phyloP scores from a whole-genome alignment of 2,797 vertebrate species.

The Yasuhikotakia modesta region DNA sequence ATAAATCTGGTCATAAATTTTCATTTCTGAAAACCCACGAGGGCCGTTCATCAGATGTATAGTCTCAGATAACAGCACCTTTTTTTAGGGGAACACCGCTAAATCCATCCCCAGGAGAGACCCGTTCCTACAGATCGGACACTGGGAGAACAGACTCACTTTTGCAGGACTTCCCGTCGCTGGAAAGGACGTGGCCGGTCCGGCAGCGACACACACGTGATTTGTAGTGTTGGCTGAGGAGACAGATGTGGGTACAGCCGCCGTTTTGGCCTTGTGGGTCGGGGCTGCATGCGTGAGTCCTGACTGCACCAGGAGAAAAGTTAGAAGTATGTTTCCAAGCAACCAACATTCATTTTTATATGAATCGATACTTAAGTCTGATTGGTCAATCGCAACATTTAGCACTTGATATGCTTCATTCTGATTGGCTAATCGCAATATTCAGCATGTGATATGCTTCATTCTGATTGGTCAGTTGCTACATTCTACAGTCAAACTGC shows the following conservation, averaged over 20 bases:
- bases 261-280: constrained; percentile 77
- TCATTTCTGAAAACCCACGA: constrained; percentile 22
- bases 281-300: constrained; percentile 81
- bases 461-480: too few relatives aligned
- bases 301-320: constrained; percentile 68
- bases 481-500: too few relatives aligned
- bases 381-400: too few relatives aligned
- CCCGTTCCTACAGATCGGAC: constrained; percentile 35
- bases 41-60: constrained; percentile 38
- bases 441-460: too few relatives aligned
- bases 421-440: too few relatives aligned
- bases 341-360: neutral
- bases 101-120: constrained; percentile 32
- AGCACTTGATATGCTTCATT: too few relatives aligned
- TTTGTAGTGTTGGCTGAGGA: constrained; percentile 84
- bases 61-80: constrained; percentile 24
- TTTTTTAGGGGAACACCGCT: constrained; percentile 11
- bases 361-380: too few relatives aligned
- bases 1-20: constrained; percentile 35
- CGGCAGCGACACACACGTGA: constrained; percentile 83
- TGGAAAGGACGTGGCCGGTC: constrained; percentile 80
- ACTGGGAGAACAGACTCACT: constrained; percentile 71
- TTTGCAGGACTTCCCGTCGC: constrained; percentile 83
- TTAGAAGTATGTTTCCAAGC: neutral
- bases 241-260: constrained; percentile 85